phyloP scores from a whole-genome alignment of 2,888 invertebrate species.

The Lasioglossum pauxillum region DNA sequence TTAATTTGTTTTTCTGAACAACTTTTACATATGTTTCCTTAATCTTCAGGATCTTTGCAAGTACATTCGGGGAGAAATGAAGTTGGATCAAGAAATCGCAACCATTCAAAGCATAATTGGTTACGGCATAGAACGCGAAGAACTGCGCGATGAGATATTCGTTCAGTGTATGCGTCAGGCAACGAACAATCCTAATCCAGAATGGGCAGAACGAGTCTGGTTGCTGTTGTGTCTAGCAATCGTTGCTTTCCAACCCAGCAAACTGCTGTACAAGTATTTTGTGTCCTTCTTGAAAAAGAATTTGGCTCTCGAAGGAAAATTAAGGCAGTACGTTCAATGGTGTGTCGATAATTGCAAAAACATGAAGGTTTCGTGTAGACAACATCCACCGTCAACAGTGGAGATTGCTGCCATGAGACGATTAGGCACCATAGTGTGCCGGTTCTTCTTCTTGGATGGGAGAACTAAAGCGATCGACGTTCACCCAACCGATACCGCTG shows the following conservation, averaged over 20 bases:
- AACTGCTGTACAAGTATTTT: constrained; percentile 92
- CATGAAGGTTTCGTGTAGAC: constrained; percentile 92
- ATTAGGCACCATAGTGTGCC: constrained; percentile 95
- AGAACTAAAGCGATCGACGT: constrained; percentile 98
- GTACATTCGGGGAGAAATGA: constrained; percentile 95
- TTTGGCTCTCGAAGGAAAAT: constrained; percentile 87
- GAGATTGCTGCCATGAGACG: constrained; percentile 97
- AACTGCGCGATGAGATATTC: constrained; percentile 95
- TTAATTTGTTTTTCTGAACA: neutral
- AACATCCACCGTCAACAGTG: constrained; percentile 95
- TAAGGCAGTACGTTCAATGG: constrained; percentile 96
- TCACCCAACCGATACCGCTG: constrained; percentile 97
- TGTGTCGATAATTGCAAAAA: constrained; percentile 96
- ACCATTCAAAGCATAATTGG: constrained; percentile 94
- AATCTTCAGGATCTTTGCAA: constrained; percentile 92
- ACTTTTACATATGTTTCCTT: neutral
- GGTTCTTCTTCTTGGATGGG: constrained; percentile 97
- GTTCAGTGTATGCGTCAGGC: constrained; percentile 95
- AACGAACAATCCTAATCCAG: constrained; percentile 94
- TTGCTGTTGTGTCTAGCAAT: constrained; percentile 94
- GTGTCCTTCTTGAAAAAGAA: constrained; percentile 91
- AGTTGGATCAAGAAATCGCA: constrained; percentile 92
- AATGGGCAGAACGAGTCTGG: constrained; percentile 95
- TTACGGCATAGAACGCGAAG: constrained; percentile 95
- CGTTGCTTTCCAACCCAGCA: constrained; percentile 96